These are phyloP conservation scores for Papio anubis DNA, from an alignment of 2,113 vertebrate genomes.

Conservation along the genomic window DNA sequence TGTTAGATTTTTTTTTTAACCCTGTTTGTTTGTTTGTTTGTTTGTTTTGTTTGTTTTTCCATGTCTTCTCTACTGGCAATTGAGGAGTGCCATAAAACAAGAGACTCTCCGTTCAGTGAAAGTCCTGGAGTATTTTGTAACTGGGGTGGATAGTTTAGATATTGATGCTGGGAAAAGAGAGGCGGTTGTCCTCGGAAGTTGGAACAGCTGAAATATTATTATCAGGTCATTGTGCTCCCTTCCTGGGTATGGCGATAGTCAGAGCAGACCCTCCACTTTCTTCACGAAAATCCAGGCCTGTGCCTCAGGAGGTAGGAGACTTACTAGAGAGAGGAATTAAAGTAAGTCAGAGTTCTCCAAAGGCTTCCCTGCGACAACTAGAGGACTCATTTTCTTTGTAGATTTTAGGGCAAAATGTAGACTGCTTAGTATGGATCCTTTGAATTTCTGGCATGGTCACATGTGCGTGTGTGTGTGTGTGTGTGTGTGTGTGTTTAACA, in stretches of 20 bases:
- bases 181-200: neutral
- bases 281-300: neutral
- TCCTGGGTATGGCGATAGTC: neutral
- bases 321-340: neutral
- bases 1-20: neutral
- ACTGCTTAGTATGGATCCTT: rapidly evolving
- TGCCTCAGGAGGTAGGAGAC: too few species aligned
- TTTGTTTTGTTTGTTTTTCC: neutral
- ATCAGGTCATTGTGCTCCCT: neutral
- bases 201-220: neutral
- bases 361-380: neutral
- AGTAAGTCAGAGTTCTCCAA: neutral
- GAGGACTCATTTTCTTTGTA: neutral
- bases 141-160: neutral
- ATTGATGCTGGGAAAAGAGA: rapidly evolving
- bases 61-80: neutral
- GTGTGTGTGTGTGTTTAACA: neutral
- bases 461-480: neutral
- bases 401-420: neutral
- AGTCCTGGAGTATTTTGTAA: neutral
- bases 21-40: too few species aligned
- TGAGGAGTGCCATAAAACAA: neutral
- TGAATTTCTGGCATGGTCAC: neutral
- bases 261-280: rapidly evolving
- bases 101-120: neutral